Percentiles rank a stretch among this genome's conserved stretches.
phyloP scores from a whole-genome alignment of 2,888 invertebrate species.

The Coremacera marginata region DNA sequence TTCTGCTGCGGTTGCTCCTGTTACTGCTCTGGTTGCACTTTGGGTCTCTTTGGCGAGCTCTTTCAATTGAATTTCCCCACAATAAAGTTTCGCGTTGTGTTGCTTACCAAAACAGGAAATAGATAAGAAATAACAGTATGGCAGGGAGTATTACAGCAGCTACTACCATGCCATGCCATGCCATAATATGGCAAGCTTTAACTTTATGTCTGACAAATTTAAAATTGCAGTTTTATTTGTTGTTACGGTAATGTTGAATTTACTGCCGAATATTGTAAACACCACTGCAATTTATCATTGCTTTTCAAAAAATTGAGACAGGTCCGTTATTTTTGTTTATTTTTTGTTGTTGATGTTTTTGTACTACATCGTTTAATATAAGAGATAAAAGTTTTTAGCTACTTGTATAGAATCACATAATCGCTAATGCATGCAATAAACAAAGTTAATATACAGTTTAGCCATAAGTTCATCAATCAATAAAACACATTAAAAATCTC shows the following conservation, averaged over 20 bases:
- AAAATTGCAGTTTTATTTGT: slow-evolving; percentile 32
- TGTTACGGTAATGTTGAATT: slow-evolving; percentile 5
- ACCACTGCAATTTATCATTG: slow-evolving; percentile 32
- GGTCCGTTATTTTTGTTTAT: background rate
- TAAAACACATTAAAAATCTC: too few relatives aligned
- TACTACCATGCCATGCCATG: background rate
- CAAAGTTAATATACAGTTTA: too few relatives aligned
- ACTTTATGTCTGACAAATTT: slow-evolving; percentile 26
- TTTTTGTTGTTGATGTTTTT: background rate
- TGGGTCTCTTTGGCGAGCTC: background rate
- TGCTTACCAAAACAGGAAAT: slow-evolving; percentile 25
- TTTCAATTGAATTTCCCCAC: slow-evolving; percentile 11
- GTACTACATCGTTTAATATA: too few relatives aligned
- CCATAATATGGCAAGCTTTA: background rate
- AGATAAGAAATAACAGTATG: slow-evolving; percentile 33
- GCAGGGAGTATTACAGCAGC: background rate
- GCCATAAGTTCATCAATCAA: too few relatives aligned
- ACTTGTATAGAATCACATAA: too few relatives aligned
- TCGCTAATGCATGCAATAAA: too few relatives aligned
- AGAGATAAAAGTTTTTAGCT: too few relatives aligned
- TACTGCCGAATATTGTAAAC: slow-evolving; percentile 32
- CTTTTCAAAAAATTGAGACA: slow-evolving; percentile 1
- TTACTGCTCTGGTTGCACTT: background rate
- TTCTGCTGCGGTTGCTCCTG: background rate
- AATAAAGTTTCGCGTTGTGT: slow-evolving; percentile 22